Conservation (phyloP, 2,888 invertebrate species). For the Tuta absoluta region DNA sequence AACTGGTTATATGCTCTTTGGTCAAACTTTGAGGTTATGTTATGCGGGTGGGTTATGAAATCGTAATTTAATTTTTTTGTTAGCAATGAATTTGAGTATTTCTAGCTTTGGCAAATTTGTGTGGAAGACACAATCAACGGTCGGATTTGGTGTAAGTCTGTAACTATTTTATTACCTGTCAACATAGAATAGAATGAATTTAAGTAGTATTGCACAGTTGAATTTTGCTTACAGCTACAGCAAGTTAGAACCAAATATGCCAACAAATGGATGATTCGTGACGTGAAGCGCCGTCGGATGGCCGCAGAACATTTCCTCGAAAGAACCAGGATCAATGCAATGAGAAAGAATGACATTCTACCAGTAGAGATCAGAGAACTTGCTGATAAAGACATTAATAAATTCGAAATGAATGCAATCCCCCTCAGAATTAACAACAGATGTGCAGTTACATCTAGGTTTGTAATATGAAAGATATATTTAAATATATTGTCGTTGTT, state of each 20-base stretch:
- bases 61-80: not conserved
- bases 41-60: not conserved
- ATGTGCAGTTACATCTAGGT: slow-evolving; percentile 93
- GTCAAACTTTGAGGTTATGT: not conserved
- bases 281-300: slow-evolving; percentile 90
- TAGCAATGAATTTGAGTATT: slow-evolving; percentile 61
- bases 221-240: slow-evolving; percentile 78
- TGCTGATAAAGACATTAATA: slow-evolving; percentile 87
- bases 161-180: not conserved
- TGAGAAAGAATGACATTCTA: slow-evolving; percentile 92
- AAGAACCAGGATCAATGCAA: slow-evolving; percentile 89
- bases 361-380: slow-evolving; percentile 90
- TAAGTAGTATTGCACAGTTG: not conserved
- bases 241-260: slow-evolving; percentile 89
- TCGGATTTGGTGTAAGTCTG: slow-evolving; percentile 62
- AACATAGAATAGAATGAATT: not conserved
- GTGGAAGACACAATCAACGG: slow-evolving; percentile 63
- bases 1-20: no score
- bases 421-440: slow-evolving; percentile 85
- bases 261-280: slow-evolving; percentile 92
- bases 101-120: slow-evolving; percentile 58
- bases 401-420: slow-evolving; percentile 88
- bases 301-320: slow-evolving; percentile 88
- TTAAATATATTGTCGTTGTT: no score
- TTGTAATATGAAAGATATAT: no score